phyloP scores from a whole-genome alignment of 2,113 vertebrate species.

The Equus quagga region DNA sequence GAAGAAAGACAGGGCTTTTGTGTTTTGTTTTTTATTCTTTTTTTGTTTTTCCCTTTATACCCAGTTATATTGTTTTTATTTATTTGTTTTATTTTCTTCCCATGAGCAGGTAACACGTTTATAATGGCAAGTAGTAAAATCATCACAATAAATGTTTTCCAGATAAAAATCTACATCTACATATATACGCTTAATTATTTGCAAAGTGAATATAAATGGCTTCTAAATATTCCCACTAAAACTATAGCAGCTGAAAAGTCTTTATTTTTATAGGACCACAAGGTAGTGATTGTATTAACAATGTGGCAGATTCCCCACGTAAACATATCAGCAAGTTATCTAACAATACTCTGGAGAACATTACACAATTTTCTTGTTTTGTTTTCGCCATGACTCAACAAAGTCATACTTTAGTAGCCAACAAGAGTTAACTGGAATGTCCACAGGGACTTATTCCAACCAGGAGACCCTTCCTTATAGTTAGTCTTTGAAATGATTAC shows the following conservation, averaged over 20 bases:
- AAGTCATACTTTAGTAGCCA: not conserved
- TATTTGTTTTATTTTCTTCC: not conserved
- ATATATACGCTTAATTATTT: not conserved
- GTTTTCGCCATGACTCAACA: not conserved
- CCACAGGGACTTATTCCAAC: not conserved
- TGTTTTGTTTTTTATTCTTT: not conserved
- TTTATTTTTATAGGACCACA: slow-evolving; percentile 50
- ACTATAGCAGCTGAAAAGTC: not conserved
- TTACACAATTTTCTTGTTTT: not conserved
- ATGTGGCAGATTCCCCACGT: not conserved
- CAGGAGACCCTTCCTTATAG: not conserved
- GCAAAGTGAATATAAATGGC: not conserved
- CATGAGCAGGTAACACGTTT: not conserved
- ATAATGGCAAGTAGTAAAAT: slow-evolving; percentile 3
- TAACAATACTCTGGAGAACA: slow-evolving; percentile 10
- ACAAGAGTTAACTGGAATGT: not conserved
- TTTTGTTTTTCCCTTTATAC: not conserved
- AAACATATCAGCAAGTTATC: not conserved
- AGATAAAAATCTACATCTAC: not conserved
- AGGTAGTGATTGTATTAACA: slow-evolving; percentile 27
- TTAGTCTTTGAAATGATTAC: slow-evolving; percentile 30
- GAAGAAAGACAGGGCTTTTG: not conserved
- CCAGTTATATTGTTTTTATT: not conserved
- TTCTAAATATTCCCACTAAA: slow-evolving; percentile 18
- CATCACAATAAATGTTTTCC: not conserved